Base-by-base conservation (phyloP, 2,113 vertebrate genomes). In the Silurus meridionalis region DNA sequence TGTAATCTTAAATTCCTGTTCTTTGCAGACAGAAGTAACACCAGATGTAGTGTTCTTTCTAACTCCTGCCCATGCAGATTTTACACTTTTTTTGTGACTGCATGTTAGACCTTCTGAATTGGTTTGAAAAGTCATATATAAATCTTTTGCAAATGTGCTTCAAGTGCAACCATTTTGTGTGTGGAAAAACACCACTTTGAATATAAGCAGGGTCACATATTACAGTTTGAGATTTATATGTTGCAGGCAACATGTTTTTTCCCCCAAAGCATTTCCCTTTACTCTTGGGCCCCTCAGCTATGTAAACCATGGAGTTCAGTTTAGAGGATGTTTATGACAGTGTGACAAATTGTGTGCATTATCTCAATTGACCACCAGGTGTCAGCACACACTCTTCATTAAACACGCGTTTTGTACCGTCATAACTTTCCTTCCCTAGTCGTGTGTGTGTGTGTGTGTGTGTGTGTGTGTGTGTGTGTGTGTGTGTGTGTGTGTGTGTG, bases 341-440 rank as follows among this genome's bases (percentile, higher is more conserved):
- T 28, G n/a, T 61, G 17, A 23, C 11, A 23, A 21, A 53, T 11
- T 21, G 17, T 55, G 2, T 53, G 37, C 60, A 25, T n/a, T 89
- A 69, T 58, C 8, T 17, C 5, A 53, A 53, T 80, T 66, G n/a
- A 80, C 86, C 89, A 87, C 86, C 58, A 87, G 89, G 86, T 86
- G 90, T 37, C 87, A 67, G 85, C 83, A 85, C 10, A 46, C 10
- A 5, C 23, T 50, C 63, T 66, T 75, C 23, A 53, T 46, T 57
- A 58, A 74, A 37, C 21, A 21, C 28, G 66, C 37, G 37, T 37
- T n/a, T 5, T 75, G 74, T 83, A 23, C 15, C 15, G 1, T 52
- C 23, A 17, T n/a, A 19, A 28, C 13, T 25, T 37, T 23, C 48
- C 58, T 37, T 25, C 19, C 25, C 11, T 28, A 21, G 72, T 82